phyloP scores from a whole-genome alignment of 2,888 invertebrate species.

The Slavum lentiscoides region DNA sequence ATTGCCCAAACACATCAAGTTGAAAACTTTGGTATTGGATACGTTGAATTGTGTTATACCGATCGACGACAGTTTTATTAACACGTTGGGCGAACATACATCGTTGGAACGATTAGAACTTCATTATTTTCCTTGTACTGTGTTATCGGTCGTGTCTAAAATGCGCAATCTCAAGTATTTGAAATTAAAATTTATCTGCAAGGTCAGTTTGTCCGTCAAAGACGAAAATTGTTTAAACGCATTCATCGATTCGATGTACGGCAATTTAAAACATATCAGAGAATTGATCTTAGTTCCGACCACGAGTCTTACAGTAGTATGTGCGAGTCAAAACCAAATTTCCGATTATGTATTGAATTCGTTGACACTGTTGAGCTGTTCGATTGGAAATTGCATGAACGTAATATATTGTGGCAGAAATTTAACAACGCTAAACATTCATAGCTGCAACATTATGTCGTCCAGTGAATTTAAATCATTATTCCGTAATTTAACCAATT shows the following conservation, averaged over 20 bases:
- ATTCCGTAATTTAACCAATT: background rate
- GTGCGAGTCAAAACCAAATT: background rate
- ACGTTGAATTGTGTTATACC: background rate
- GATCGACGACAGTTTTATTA: background rate
- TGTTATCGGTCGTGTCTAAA: background rate
- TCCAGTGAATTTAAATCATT: background rate
- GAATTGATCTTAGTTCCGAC: background rate
- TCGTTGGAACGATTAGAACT: background rate
- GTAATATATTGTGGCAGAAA: background rate
- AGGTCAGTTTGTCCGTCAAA: too few relatives aligned
- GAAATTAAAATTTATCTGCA: background rate
- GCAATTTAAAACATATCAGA: background rate
- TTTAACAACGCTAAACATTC: background rate
- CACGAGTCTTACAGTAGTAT: background rate
- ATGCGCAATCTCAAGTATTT: background rate
- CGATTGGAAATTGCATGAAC: background rate
- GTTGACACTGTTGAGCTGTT: background rate
- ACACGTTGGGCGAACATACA: background rate
- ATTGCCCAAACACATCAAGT: background rate
- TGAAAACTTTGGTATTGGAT: background rate
- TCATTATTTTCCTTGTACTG: background rate
- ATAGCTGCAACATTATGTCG: background rate
- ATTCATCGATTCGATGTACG: too few relatives aligned
- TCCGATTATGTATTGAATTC: background rate
- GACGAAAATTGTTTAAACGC: too few relatives aligned